These are phyloP conservation scores for Epizoanthus scotinus DNA, from an alignment of 92 coral and sea anemone genomes.

Conservation along the genomic window DNA sequence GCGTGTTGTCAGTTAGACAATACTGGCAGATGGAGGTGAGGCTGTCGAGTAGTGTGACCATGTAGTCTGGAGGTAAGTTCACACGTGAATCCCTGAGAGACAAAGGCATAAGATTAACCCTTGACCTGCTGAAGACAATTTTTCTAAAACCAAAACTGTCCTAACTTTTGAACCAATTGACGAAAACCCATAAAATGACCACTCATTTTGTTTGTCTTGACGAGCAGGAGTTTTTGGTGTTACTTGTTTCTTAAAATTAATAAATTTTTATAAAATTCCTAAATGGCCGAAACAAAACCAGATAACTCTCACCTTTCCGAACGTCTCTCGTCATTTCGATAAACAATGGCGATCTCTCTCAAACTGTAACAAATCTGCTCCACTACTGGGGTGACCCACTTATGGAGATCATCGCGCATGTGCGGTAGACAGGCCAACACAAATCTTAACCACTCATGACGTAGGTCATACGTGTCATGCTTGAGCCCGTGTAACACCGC, in stretches of 20 bases:
- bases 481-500: slow-evolving; percentile 86
- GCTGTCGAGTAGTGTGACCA: slow-evolving; percentile 79
- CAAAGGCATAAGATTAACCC: not conserved
- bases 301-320: slow-evolving; percentile 11
- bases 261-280: too few relatives aligned
- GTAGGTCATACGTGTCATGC: slow-evolving; percentile 78
- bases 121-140: too few relatives aligned
- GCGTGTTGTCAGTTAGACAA: slow-evolving; percentile 81
- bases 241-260: too few relatives aligned
- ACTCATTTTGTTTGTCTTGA: too few relatives aligned
- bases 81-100: slow-evolving; percentile 38
- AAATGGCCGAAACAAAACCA: not conserved
- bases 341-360: slow-evolving; percentile 69
- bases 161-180: too few relatives aligned
- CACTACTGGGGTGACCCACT: slow-evolving; percentile 91
- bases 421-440: slow-evolving; percentile 94
- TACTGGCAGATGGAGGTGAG: slow-evolving; percentile 88
- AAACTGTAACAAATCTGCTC: slow-evolving; percentile 81
- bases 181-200: too few relatives aligned
- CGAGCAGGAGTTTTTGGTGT: too few relatives aligned
- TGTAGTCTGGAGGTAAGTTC: slow-evolving; percentile 88
- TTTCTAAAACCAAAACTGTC: too few relatives aligned
- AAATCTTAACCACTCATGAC: slow-evolving; percentile 93
- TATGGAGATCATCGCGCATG: slow-evolving; percentile 77
- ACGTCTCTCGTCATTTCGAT: slow-evolving; percentile 46